Percentiles rank a stretch among this genome's conserved stretches.
Evolutionary conservation across 2,113 vertebrate species (phyloP).

Genomic region (Marmota monax): DNA sequence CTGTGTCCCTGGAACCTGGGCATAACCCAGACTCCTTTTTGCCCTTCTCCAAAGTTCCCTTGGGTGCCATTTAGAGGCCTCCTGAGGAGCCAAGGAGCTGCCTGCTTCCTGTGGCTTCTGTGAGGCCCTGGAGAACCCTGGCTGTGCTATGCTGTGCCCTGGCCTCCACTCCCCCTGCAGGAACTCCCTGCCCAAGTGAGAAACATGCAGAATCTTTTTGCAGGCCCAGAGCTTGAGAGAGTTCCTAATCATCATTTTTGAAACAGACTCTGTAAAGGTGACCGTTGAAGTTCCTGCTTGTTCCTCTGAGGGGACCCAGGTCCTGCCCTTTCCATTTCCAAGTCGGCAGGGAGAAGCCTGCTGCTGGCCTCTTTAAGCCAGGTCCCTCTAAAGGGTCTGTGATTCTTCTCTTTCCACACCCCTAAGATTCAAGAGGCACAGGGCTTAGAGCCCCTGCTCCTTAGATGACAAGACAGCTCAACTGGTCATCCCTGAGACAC

Average conservation of each 20-base stretch:
- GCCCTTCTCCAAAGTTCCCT: not conserved
- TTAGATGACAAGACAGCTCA: not conserved
- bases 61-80: not conserved
- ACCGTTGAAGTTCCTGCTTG: not conserved
- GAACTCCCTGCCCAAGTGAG: accelerated
- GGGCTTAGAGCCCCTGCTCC: not conserved
- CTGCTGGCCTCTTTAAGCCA: accelerated
- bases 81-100: not conserved
- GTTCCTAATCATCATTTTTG: not conserved
- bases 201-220: accelerated
- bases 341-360: not conserved
- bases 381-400: not conserved
- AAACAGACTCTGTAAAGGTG: not conserved
- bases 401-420: not conserved
- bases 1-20: accelerated
- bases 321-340: too few species aligned
- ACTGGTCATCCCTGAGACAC: not conserved
- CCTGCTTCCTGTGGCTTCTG: too few species aligned
- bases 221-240: not conserved
- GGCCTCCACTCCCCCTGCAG: not conserved
- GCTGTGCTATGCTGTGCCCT: not conserved
- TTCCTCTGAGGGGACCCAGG: not conserved
- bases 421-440: not conserved
- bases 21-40: not conserved
- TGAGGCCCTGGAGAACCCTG: not conserved